Base-by-base conservation (phyloP, 2,888 invertebrate genomes). In the Sphecodes monilicornis region DNA sequence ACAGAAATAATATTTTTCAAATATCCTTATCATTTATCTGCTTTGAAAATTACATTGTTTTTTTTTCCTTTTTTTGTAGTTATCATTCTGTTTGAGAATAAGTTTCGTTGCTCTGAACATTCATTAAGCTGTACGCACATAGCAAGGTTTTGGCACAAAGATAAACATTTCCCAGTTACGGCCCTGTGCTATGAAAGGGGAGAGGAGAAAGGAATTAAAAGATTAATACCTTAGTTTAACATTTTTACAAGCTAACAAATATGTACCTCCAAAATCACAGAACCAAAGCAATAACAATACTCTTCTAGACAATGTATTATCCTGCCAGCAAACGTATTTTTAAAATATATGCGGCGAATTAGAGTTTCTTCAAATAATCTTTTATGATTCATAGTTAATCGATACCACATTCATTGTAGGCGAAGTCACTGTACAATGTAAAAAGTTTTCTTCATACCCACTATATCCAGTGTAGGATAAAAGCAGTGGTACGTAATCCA, bases 371-470 rank as follows among this genome's bases (percentile, higher is more conserved):
- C 80, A 73, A 85, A 82, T 71, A 80, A 79, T 78, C 86, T 75
- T 82, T 71, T 82, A 88, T 85, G 83, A 78, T 87, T 82, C 73
- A 77, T 88, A 86, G 80, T 88, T 88, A 87, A 91, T 90, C 86
- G 87, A 92, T 92, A 92, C 91, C 92, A 92, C 91, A 90, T 92
- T 92, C 91, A 92, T 91, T 90, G 91, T 93, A 94, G 94, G 94
- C 94, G 91, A 93, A 93, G 92, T 94, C 93, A 94, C 94, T 94
- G 94, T 94, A 94, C 94, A 94, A 93, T 94, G 94, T 94, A 93
- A 94, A 91, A 94, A 94, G 93, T 92, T 93, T 90, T 92, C 88
- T 89, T 91, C 90, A 80, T 90, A 89, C 89, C 91, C 90, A 89
- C 90, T 86, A 84, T 89, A 88, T 88, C 90, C 91, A 91, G 89